Base-by-base conservation (phyloP, 92 coral and sea anemone genomes). In the Paramuricea clavata region DNA sequence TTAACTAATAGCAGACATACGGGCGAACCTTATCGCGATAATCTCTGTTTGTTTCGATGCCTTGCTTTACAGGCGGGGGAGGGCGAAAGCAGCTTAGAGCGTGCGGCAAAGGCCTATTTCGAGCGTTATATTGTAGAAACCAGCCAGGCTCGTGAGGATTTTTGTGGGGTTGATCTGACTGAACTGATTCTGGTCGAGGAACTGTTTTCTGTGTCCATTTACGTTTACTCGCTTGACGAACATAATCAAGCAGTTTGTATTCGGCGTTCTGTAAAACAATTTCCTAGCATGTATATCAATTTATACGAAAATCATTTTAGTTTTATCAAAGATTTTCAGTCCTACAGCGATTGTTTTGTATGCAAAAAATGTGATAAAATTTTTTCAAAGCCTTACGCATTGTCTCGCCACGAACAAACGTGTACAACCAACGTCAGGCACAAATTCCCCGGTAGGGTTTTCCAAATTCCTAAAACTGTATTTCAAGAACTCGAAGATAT, bases 401-500 rank as follows among this genome's bases (percentile, higher is more conserved):
- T 26, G 5, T 0, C 8, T 33, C 35, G 83, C 1, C 83, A 77
- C 21, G 83, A 77, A 59, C 67, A 52, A 3, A 47, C 34, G 3
- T 77, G 83, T 12, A 33, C 49, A 2, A 39, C 81, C 0, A 75
- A 23, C 26, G 81, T 75, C 6, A 75, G 13, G 41, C 81, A 36
- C 7, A 23, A 75, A 75, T 36, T 41, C 26, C 57, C 59, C 5
- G 81, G 81, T 0, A 6, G 6, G 0, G n/a, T 31, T 75, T 77
- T 36, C 27, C 73, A 33, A 10, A 21, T 52, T 3, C 2, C 1
- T 3, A 52, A 36, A 36, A 77, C 83, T 1, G 15, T 77, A 1
- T 77, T 77, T 77, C 39, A 77, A 54, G 83, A 77, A 32, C 61
- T 77, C 21, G 83, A 77, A 31, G 34, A 22, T 0, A 30, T 49